Base-by-base conservation (phyloP, 2,113 vertebrate genomes). In the Athene cunicularia region DNA sequence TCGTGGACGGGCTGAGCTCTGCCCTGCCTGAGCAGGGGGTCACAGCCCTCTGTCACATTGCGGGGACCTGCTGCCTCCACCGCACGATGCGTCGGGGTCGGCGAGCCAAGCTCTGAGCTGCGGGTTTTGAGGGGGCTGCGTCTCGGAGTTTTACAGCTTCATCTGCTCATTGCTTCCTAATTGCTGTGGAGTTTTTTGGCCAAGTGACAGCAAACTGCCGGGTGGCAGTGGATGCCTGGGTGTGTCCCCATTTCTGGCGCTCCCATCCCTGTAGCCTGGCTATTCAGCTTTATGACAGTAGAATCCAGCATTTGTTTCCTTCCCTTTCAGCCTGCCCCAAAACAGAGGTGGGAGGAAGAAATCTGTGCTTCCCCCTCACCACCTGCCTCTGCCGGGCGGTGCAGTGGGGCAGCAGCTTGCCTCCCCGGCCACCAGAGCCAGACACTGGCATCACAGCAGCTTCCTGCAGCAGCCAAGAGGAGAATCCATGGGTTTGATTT, bases 71-170 rank as follows among this genome's bases (percentile, higher is more conserved):
- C 49, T 76, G 58, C 39, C 39, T 8, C 35, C 4, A 0, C 0
- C 2, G 60, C 2, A 3, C 0, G 3, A 3, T 30, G 49, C 1
- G 10, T 8, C 30, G 1, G n/a, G 71, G 21, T 5, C 7, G 1
- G 80, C 0, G 9, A 37, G 60, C 49, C 7, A 11, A 41, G 64
- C 45, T 1, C 2, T 2, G 53, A 60, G 87, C 39, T 43, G 68
- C 0, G 10, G 55, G 24, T 41, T 43, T 35, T 1, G 4, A 19
- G 20, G 63, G n/a, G 37, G 66, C 49, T 49, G 60, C 1, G 0
- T 62, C 1, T 5, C 1, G 2, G 5, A 15, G 35, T 30, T 11
- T 64, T 15, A 1, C 49, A 73, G 49, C 64, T 77, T n/a, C 21
- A 0, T 60, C 79, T 55, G 47, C 64, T 75, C 2, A 0, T 39